phyloP scores from a whole-genome alignment of 2,797 vertebrate genomes.

The Ceyx erithaca region DNA sequence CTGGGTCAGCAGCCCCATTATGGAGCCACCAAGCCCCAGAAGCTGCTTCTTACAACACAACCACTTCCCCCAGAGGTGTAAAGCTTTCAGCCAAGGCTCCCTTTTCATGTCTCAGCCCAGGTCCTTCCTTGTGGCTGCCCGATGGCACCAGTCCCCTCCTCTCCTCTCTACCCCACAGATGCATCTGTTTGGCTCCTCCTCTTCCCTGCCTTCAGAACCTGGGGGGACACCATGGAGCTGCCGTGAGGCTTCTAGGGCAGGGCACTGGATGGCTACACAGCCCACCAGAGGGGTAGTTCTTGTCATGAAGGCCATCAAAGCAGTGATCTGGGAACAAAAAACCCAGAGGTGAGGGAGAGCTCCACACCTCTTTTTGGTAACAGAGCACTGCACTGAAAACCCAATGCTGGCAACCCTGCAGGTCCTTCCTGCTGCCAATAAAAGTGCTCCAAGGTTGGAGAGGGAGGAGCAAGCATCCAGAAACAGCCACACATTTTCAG shows the following conservation, averaged over 20 bases:
- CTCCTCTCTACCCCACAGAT: not conserved
- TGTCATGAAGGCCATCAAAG: not conserved
- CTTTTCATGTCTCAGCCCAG: not conserved
- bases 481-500: not conserved
- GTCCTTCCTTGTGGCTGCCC: fast-evolving
- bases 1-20: not conserved
- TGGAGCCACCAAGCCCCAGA: not conserved
- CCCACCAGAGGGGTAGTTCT: fast-evolving
- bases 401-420: not conserved
- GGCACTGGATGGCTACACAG: not conserved
- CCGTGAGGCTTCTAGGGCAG: not conserved
- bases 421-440: not conserved
- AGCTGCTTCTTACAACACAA: not conserved
- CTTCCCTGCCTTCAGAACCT: not conserved
- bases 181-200: not conserved
- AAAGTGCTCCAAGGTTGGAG: not conserved
- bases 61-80: not conserved
- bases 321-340: not conserved
- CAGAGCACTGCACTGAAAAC: not conserved
- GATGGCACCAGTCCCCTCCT: not conserved
- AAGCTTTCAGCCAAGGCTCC: not conserved
- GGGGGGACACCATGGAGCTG: not conserved
- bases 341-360: not conserved
- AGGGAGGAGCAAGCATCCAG: not conserved
- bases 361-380: fast-evolving